Conservation (phyloP, 2,888 invertebrate species). For the Diarsia rubi region DNA sequence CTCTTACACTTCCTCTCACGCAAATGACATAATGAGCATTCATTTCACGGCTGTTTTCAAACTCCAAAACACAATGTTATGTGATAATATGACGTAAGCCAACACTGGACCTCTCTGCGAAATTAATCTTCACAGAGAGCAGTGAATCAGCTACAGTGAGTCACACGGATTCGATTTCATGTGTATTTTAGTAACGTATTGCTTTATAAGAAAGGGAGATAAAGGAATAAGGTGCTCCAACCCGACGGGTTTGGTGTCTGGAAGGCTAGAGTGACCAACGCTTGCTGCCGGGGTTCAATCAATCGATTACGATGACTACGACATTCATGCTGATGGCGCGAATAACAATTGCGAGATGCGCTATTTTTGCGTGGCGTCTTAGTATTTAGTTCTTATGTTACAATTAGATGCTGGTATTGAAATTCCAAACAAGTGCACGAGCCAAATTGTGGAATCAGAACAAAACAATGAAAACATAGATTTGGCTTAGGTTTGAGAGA, state of each 20-base stretch:
- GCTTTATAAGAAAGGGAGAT: background rate
- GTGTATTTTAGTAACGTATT: conserved; percentile 15
- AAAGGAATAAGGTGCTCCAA: background rate
- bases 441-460: conserved; percentile 9
- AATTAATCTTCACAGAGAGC: conserved; percentile 35
- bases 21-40: background rate
- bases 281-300: background rate
- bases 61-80: background rate
- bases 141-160: conserved; percentile 54
- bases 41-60: conserved; percentile 10
- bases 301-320: background rate
- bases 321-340: background rate
- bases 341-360: background rate
- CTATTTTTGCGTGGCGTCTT: background rate
- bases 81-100: conserved; percentile 24
- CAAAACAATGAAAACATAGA: conserved; percentile 3
- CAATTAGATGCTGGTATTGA: background rate
- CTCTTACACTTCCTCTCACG: background rate
- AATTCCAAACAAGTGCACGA: background rate
- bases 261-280: background rate
- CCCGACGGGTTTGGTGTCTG: background rate
- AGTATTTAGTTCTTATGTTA: no score
- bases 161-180: conserved; percentile 33
- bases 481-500: conserved; percentile 10
- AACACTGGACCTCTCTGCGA: conserved; percentile 17